Evolutionary conservation across 2,888 invertebrate species (phyloP).

Genomic region (Chymomyza procnemis): DNA sequence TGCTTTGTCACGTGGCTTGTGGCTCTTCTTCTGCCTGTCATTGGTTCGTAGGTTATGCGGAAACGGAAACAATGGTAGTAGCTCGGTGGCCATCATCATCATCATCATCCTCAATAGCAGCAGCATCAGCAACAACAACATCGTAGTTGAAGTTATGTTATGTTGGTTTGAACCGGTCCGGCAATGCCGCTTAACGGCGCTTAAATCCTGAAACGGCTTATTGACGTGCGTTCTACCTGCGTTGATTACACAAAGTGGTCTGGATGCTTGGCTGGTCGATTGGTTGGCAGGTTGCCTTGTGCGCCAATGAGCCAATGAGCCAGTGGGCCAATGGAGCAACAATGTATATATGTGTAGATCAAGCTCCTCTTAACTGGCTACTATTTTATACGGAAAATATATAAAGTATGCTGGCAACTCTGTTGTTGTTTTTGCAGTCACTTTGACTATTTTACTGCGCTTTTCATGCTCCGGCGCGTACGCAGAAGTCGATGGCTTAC

Average conservation of each 20-base stretch:
- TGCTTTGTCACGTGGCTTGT: conserved; percentile 34
- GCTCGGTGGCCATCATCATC: conserved; percentile 8
- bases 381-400: conserved; percentile 1
- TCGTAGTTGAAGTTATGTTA: conserved; percentile 30
- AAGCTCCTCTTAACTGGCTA: conserved; percentile 18
- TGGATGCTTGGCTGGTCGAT: background rate
- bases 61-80: conserved; percentile 46
- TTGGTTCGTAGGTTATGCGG: conserved; percentile 36
- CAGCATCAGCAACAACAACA: too few species aligned
- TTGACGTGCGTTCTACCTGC: conserved; percentile 45
- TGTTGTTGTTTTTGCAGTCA: conserved; percentile 19
- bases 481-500: conserved; percentile 47
- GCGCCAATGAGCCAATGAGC: background rate
- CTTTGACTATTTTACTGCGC: conserved; percentile 61
- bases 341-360: background rate
- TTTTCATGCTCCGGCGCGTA: conserved; percentile 61
- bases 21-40: conserved; percentile 5
- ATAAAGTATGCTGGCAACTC: conserved; percentile 9
- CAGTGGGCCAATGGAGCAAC: background rate
- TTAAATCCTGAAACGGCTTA: conserved; percentile 50
- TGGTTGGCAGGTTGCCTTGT: background rate
- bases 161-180: background rate
- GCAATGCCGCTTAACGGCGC: conserved; percentile 41
- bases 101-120: too few species aligned
- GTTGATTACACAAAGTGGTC: conserved; percentile 56